Percentiles rank a stretch among this genome's conserved stretches.
Evolutionary conservation across 2,797 vertebrate species (phyloP).

Genomic region (Todus mexicanus): DNA sequence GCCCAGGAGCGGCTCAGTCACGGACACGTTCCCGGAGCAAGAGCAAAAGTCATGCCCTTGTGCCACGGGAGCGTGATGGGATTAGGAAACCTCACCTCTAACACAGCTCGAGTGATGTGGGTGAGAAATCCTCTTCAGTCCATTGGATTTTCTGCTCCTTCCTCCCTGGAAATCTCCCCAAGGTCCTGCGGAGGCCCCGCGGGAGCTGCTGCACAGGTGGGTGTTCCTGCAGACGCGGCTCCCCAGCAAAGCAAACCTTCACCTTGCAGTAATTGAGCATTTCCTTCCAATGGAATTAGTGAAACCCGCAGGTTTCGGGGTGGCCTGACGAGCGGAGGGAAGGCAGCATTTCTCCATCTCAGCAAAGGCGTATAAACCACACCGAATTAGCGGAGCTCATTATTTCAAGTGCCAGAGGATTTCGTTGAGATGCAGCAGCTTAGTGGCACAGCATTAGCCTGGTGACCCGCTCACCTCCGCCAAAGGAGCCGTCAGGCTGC

Average conservation of each 20-base stretch:
- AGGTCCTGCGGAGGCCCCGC: fast-evolving
- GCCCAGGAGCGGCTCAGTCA: background rate
- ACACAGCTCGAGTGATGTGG: fast-evolving
- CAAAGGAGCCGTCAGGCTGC: background rate
- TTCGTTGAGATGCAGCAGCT: background rate
- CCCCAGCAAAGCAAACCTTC: background rate
- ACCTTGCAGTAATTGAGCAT: fast-evolving
- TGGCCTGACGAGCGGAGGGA: background rate
- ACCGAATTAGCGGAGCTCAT: background rate
- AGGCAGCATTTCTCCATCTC: background rate
- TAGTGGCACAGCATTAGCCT: background rate
- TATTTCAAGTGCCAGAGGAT: background rate
- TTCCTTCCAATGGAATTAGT: fast-evolving
- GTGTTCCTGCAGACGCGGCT: background rate
- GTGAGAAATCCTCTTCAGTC: fast-evolving
- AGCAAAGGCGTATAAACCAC: background rate
- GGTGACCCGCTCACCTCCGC: background rate
- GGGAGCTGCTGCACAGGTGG: background rate
- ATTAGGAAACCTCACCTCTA: background rate
- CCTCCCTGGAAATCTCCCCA: fast-evolving
- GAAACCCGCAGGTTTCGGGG: background rate
- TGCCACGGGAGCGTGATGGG: fast-evolving
- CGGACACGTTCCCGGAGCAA: fast-evolving
- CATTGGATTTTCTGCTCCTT: background rate
- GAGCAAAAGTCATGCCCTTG: background rate